A percentile compares a stretch with the other conserved stretches of the same genome.
Conservation (phyloP, 2,113 vertebrate species). For the Rhea americana region DNA sequence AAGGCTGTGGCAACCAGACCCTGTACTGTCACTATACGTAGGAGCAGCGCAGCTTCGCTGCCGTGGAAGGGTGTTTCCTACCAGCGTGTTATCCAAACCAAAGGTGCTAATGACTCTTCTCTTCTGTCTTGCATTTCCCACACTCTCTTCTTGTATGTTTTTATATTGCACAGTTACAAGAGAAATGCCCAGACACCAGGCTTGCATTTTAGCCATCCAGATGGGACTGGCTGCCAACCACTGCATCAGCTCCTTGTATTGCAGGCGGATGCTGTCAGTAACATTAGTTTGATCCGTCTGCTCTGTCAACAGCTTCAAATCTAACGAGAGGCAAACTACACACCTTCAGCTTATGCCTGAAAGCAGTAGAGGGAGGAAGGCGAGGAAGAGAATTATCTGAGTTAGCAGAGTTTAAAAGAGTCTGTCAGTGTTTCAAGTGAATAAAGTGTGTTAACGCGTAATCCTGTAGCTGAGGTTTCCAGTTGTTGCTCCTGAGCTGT, state of each 20-base stretch:
- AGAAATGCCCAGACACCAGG: not conserved
- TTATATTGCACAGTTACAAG: not conserved
- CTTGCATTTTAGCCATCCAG: not conserved
- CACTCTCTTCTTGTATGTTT: not conserved
- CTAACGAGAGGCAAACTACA: not conserved
- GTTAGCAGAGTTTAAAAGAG: conserved; percentile 15
- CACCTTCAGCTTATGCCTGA: not conserved
- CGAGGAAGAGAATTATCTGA: not conserved
- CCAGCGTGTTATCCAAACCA: not conserved
- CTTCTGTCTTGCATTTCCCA: not conserved
- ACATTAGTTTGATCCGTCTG: not conserved
- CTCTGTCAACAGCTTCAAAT: not conserved
- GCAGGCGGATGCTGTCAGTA: not conserved
- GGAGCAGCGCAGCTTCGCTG: not conserved
- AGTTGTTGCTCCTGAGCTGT: conserved; percentile 54
- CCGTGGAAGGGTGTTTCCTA: not conserved
- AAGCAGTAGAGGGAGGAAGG: not conserved
- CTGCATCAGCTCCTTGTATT: not conserved
- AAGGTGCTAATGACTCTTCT: not conserved
- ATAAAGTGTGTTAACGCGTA: conserved; percentile 13
- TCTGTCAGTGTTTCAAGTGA: not conserved
- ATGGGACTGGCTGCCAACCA: not conserved
- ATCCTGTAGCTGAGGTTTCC: conserved; percentile 38
- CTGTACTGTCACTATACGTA: fast-evolving
- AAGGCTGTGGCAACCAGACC: not conserved